Evolutionary conservation across 2,888 invertebrate genomes (phyloP).

Genomic region (Cloeon dipterum): DNA sequence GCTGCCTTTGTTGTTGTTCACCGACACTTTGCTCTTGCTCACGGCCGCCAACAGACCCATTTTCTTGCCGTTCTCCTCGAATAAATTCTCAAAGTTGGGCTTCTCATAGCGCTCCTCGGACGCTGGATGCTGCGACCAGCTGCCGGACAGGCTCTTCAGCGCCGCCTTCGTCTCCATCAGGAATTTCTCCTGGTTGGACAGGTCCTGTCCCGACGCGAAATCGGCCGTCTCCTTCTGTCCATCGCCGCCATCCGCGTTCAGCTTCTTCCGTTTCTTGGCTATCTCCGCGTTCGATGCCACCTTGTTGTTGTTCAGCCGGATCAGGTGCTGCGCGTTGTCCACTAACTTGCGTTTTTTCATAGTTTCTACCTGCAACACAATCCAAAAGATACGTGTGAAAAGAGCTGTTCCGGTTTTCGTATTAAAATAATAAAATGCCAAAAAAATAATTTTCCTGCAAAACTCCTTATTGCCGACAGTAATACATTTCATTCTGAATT

Average conservation of each 20-base stretch:
- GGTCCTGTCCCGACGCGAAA: neutral
- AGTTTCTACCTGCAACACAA: no score
- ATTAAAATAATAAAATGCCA: no score
- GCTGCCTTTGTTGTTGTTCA: neutral
- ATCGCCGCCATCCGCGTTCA: neutral
- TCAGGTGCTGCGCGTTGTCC: neutral
- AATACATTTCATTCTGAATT: no score
- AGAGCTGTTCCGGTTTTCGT: no score
- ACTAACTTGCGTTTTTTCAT: constrained; percentile 1
- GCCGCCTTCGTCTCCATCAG: constrained; percentile 77
- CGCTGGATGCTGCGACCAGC: constrained; percentile 33
- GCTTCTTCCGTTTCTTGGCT: neutral
- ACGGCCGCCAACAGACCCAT: neutral
- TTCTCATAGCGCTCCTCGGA: constrained; percentile 7
- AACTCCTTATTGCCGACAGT: no score
- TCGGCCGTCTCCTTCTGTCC: no score
- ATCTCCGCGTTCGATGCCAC: neutral
- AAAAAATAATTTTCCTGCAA: no score
- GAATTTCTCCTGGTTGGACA: constrained; percentile 43
- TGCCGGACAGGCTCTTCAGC: constrained; percentile 63
- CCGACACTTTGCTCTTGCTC: constrained; percentile 6
- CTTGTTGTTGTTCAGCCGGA: neutral
- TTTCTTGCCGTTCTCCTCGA: constrained; percentile 43
- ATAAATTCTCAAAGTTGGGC: constrained; percentile 61
- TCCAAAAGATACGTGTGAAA: no score